phyloP scores from a whole-genome alignment of 2,797 vertebrate species.

The Siniperca undulata region DNA sequence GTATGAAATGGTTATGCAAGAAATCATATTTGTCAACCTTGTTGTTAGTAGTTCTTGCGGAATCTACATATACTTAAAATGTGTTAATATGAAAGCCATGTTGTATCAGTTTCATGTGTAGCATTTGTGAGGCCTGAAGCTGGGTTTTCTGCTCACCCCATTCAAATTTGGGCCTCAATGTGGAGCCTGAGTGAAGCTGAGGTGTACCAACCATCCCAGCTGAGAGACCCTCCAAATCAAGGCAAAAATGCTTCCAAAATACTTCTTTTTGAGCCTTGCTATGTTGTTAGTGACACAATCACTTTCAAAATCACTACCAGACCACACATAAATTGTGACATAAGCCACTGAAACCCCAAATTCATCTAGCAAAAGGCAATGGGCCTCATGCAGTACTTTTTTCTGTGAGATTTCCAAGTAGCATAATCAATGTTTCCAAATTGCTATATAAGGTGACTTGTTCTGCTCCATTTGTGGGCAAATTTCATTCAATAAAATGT shows the following conservation, averaged over 20 bases:
- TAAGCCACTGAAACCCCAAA: background rate
- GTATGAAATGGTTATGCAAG: background rate
- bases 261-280: background rate
- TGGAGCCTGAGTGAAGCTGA: constrained; percentile 6
- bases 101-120: background rate
- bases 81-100: background rate
- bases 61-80: background rate
- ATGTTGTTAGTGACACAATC: background rate
- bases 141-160: background rate
- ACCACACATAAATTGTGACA: background rate
- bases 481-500: background rate
- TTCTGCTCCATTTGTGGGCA: background rate
- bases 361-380: background rate
- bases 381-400: background rate
- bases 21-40: background rate
- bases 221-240: constrained; percentile 5
- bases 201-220: background rate
- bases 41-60: background rate
- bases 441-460: background rate
- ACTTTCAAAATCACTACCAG: constrained; percentile 1
- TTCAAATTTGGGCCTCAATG: background rate
- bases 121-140: constrained; percentile 2
- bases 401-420: background rate
- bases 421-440: background rate
- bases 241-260: background rate